A percentile compares a stretch with the other conserved stretches of the same genome.
Evolutionary conservation across 2,797 vertebrate genomes (phyloP).

Genomic region (Halcyon leucocephala): DNA sequence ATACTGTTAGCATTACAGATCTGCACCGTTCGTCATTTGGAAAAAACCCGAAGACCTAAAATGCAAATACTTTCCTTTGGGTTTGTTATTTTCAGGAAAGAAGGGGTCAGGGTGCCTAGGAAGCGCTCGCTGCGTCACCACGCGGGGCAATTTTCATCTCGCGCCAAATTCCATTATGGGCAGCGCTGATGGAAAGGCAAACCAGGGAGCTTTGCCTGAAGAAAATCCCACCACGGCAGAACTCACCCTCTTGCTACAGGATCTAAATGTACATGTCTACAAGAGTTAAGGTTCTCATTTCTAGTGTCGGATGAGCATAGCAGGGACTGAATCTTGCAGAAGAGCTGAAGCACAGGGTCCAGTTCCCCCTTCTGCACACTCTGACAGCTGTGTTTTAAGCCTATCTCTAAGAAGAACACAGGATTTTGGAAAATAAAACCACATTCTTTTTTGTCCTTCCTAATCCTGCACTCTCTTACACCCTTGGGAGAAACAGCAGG

Average conservation of each 20-base stretch:
- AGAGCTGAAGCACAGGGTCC: not conserved
- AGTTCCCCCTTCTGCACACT: not conserved
- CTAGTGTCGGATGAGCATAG: not conserved
- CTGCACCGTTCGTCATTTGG: not conserved
- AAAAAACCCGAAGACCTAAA: slow-evolving; percentile 21
- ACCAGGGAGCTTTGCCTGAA: not conserved
- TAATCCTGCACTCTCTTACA: not conserved
- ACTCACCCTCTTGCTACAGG: not conserved
- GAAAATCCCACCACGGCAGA: not conserved
- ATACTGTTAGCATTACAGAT: not conserved
- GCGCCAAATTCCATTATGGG: not conserved
- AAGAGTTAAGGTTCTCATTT: not conserved
- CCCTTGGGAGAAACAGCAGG: not conserved
- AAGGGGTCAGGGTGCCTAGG: not conserved
- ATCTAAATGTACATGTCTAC: not conserved
- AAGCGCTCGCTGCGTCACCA: not conserved
- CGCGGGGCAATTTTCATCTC: not conserved
- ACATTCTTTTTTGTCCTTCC: not conserved
- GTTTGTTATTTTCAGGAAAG: slow-evolving; percentile 53
- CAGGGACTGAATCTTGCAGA: not conserved
- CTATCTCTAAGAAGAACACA: not conserved
- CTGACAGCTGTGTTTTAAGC: not conserved
- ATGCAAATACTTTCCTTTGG: not conserved
- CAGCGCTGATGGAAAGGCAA: not conserved
- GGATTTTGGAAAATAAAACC: not conserved